phyloP scores from a whole-genome alignment of 2,888 invertebrate genomes.

The Trissonchulus latispiculum region DNA sequence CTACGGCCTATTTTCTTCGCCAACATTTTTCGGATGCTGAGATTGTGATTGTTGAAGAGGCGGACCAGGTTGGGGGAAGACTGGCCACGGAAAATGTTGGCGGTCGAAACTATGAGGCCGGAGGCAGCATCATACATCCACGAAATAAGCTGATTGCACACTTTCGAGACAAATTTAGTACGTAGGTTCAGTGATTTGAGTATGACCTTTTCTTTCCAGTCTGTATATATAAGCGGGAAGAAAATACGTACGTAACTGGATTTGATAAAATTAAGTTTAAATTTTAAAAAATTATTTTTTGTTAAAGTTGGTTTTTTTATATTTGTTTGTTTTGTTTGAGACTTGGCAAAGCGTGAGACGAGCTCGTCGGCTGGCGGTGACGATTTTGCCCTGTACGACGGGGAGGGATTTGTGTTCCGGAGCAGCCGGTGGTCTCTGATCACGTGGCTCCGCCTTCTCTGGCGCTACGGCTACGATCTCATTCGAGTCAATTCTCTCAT shows the following conservation, averaged over 20 bases:
- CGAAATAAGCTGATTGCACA: slow-evolving; percentile 54
- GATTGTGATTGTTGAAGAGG: slow-evolving; percentile 53
- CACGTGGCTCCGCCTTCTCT: slow-evolving; percentile 50
- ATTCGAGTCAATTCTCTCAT: slow-evolving; percentile 48
- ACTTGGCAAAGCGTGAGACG: slow-evolving; percentile 37
- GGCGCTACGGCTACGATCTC: slow-evolving; percentile 54
- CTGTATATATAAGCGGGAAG: too few relatives aligned
- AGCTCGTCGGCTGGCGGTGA: background rate
- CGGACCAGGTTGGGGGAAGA: slow-evolving; percentile 53
- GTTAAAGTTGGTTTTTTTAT: too few relatives aligned
- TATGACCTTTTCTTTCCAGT: too few relatives aligned
- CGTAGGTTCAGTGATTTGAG: too few relatives aligned
- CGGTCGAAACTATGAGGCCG: slow-evolving; percentile 53
- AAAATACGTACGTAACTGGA: too few relatives aligned
- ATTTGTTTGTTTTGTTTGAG: slow-evolving; percentile 40
- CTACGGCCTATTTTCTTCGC: slow-evolving; percentile 53
- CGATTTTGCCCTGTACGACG: slow-evolving; percentile 51
- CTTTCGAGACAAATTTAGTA: slow-evolving; percentile 47
- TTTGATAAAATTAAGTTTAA: too few relatives aligned
- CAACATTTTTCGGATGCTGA: slow-evolving; percentile 36
- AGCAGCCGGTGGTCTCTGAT: slow-evolving; percentile 50
- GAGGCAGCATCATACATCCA: slow-evolving; percentile 55
- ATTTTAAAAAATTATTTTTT: too few relatives aligned
- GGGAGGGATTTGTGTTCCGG: slow-evolving; percentile 51
- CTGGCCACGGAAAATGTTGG: slow-evolving; percentile 50